Base-by-base conservation (phyloP, 2,888 invertebrate species). In the Cremastobaeus sp. region DNA sequence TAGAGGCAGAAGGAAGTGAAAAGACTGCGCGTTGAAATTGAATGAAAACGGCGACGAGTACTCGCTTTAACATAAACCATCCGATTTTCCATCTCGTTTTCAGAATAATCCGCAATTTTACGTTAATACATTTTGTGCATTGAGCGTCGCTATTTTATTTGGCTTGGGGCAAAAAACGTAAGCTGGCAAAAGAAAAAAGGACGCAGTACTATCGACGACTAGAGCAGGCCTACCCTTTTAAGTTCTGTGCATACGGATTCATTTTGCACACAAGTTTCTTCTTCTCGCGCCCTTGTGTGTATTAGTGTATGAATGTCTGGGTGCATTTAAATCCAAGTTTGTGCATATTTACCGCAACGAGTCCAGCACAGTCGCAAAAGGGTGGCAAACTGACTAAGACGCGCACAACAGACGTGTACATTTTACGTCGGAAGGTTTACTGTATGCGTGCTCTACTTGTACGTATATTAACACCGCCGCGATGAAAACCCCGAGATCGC, bases 181-280 rank as follows among this genome's bases (percentile, higher is more conserved):
- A n/a, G 2, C 37, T 11, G 28, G 17, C 8, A 12, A 47, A 37
- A 3, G 47, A 35, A 37, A 25, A 25, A 50, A 70, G 70, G 62
- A 64, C 55, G 57, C 48, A 48, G 57, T 64, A 35, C 64, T 50
- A 71, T 71, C 50, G 71, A 72, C 65, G 21, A 65, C 71, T 37
- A 39, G 45, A 45, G 62, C 18, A 57, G 54, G 71, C 47, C 65
- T 72, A 72, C 65, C 47, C 65, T 65, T 72, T 72, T 52, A 57
- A 59, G 57, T 64, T 52, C 59, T 64, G 59, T 71, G 43, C 64
- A 71, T 71, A 71, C 43, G 71, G 64, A 70, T 70, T 64, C 64
- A 64, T 64, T 64, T 70, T 55, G 50, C 43, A 30, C 57, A 64
- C 71, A 52, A 50, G 48, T 59, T 65, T 65, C 57, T 55, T 28